Base-by-base conservation (phyloP, 1,140 invertebrate genomes). In the Drosophila tani region DNA sequence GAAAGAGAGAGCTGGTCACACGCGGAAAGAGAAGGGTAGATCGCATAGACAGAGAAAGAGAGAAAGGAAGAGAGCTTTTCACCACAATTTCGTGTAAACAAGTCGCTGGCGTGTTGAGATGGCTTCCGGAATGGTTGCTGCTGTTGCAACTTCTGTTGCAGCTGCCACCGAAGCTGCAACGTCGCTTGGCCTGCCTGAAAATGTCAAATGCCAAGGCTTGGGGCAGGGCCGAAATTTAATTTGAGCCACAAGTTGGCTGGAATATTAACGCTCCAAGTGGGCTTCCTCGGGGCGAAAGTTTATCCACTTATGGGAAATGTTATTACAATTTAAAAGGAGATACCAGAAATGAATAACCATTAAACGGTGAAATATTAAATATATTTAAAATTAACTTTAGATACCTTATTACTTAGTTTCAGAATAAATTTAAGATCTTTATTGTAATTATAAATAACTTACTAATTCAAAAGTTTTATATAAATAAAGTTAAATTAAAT, bases 181-280 rank as follows among this genome's bases (percentile, higher is more conserved):
- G 43, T 51, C 45, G 49, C 24, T 24, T 38, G 14, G 64, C 45
- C 46, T 64, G 8, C 41, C 24, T 29, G 35, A 60, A 88, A 87
- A 88, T 88, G 85, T 84, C 84, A 88, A 88, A 84, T 90, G 84
- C 78, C 81, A 88, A 90, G 84, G 85, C 69, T 56, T 68, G 53
- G 53, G 60, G 45, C 43, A 43, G 12, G 24, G 60, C 29, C 56
- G 59, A 40, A 60, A 56, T 68, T 68, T 45, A 41, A 59, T 51
- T 55, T 46, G 57, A 58, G 63, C 41, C 17, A 67, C 55, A 59
- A 77, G 65, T 68, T 77, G 75, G 40, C 49, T 38, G 56, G 19
- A 17, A 59, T 47, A 53, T 60, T 55, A 76, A 67, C 58, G 35
- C 21, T 50, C 14, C 21, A 55, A 19, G 56, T 45, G 47, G 21